Evolutionary conservation across 2,888 invertebrate species (phyloP).

Genomic region (Heliothis peltigera): DNA sequence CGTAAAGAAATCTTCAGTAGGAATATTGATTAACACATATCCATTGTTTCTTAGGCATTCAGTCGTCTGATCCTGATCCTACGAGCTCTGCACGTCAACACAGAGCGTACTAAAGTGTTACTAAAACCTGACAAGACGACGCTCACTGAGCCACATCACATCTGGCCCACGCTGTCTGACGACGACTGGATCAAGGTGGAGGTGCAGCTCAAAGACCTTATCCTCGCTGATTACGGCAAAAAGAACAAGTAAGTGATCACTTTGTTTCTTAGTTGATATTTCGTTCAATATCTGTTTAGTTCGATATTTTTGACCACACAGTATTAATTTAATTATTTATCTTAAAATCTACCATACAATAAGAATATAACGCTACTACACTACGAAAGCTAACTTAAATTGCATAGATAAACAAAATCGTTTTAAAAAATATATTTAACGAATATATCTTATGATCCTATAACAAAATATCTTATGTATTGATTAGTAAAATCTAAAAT

Average conservation of each 20-base stretch:
- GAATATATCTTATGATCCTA: no score
- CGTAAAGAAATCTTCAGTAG: neutral
- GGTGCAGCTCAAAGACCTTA: constrained; percentile 99
- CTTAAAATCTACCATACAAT: no score
- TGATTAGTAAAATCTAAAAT: no score
- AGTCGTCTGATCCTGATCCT: constrained; percentile 98
- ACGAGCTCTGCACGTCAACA: constrained; percentile 99
- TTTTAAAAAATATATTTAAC: no score
- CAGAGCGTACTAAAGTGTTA: constrained; percentile 99
- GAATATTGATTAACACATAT: neutral
- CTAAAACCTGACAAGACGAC: constrained; percentile 99
- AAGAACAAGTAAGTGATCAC: constrained; percentile 96
- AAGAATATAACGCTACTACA: no score
- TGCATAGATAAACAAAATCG: no score
- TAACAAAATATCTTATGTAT: no score
- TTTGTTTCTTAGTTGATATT: no score
- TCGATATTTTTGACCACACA: no score
- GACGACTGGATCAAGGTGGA: constrained; percentile 99
- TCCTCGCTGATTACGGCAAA: constrained; percentile 99
- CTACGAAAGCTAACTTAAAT: no score
- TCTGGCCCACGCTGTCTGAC: constrained; percentile 99
- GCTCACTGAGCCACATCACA: constrained; percentile 99
- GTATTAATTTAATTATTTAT: no score
- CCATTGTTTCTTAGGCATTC: constrained; percentile 92
- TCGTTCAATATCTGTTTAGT: no score